Evolutionary conservation across 2,888 invertebrate genomes (phyloP).

Genomic region (Euzophera pinguis): DNA sequence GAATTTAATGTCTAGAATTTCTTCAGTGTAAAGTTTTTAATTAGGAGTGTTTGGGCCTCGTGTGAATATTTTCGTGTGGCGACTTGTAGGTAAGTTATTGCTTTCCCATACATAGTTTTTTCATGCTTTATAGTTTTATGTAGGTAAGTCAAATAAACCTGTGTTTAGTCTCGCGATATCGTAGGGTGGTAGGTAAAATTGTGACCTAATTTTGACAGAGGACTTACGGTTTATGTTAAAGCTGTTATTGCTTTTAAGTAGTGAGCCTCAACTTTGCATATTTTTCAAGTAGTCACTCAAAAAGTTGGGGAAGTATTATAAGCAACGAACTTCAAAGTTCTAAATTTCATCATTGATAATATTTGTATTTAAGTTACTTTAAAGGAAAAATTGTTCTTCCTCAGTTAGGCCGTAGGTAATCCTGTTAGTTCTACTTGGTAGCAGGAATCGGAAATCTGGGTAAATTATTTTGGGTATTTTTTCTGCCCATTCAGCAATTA

Average conservation of each 20-base stretch:
- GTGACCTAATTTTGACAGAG: not conserved
- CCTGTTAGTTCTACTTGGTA: too few relatives aligned
- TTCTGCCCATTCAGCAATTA: too few relatives aligned
- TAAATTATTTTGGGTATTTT: too few relatives aligned
- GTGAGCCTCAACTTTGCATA: too few relatives aligned
- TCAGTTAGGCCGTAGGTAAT: too few relatives aligned
- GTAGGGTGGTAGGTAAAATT: conserved; percentile 1
- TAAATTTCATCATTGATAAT: not conserved
- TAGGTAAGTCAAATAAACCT: not conserved
- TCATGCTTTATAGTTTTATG: not conserved
- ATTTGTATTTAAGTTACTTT: too few relatives aligned
- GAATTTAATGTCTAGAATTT: not conserved
- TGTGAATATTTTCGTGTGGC: conserved; percentile 2
- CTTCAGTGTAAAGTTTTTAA: not conserved
- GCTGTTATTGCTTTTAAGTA: not conserved
- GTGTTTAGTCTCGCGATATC: not conserved
- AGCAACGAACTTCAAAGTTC: too few relatives aligned
- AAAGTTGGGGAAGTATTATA: too few relatives aligned
- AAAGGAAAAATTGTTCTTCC: too few relatives aligned
- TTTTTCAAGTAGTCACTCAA: too few relatives aligned
- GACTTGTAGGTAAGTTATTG: not conserved
- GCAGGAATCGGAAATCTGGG: too few relatives aligned
- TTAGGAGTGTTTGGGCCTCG: conserved; percentile 10
- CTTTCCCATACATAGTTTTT: not conserved
- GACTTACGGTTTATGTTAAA: not conserved